A percentile compares a stretch with the other conserved stretches of the same genome.
Evolutionary conservation across 2,888 invertebrate species (phyloP).

Genomic region (Automeris io): DNA sequence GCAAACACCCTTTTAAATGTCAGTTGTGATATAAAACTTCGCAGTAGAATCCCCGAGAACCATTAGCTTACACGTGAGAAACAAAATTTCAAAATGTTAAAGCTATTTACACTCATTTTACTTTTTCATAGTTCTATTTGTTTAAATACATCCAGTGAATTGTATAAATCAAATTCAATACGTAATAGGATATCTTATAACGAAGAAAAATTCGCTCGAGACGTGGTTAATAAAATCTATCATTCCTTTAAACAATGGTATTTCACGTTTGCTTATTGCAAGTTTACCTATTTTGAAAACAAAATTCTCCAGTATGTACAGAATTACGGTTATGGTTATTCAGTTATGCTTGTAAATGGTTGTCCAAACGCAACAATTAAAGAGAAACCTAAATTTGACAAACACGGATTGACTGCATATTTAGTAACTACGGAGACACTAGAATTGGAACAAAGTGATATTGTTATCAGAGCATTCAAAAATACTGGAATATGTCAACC

Average conservation of each 20-base stretch:
- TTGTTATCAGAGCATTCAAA: conserved; percentile 42
- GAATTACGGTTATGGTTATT: conserved; percentile 51
- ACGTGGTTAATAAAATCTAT: conserved; percentile 57
- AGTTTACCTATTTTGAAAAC: conserved; percentile 67
- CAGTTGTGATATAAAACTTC: conserved; percentile 35
- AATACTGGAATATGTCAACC: conserved; percentile 63
- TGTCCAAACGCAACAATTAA: conserved; percentile 42
- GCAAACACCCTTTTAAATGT: conserved; percentile 30
- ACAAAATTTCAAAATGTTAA: conserved; percentile 32
- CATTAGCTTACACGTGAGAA: conserved; percentile 23
- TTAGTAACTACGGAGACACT: conserved; percentile 51
- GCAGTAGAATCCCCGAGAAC: conserved; percentile 31
- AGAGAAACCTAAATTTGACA: conserved; percentile 54
- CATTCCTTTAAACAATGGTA: conserved; percentile 62
- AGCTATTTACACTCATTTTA: conserved; percentile 22
- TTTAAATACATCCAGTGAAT: conserved; percentile 22
- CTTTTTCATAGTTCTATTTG: conserved; percentile 23
- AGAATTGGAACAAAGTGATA: conserved; percentile 46
- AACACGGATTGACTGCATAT: conserved; percentile 59
- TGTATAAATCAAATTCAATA: conserved; percentile 42
- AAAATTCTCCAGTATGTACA: conserved; percentile 61
- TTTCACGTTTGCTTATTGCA: conserved; percentile 63
- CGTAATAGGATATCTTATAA: conserved; percentile 42
- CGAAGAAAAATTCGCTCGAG: conserved; percentile 48
- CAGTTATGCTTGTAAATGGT: conserved; percentile 57